These are phyloP conservation scores for Scolanthus callimorphus DNA, from an alignment of 92 coral and sea anemone genomes.

Conservation along the genomic window DNA sequence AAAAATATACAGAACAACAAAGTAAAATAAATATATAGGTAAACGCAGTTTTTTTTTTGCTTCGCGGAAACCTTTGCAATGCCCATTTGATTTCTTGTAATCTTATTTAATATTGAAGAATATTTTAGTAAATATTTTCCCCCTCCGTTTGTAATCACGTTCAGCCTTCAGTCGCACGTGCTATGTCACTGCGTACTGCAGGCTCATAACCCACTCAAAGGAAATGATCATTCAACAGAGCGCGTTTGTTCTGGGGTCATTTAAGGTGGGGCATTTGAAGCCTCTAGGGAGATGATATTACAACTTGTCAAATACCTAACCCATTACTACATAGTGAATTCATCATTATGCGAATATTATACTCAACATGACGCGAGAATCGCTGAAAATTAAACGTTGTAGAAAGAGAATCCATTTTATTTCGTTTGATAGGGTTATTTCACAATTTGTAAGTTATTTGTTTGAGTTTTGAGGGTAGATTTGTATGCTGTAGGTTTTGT, in stretches of 20 bases:
- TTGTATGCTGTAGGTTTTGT: neutral
- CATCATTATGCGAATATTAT: neutral
- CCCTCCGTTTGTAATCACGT: neutral
- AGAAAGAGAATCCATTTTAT: neutral
- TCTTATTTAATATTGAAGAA: too few relatives aligned
- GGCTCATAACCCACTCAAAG: slow-evolving; percentile 1
- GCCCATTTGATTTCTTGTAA: too few relatives aligned
- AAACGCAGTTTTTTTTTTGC: too few relatives aligned
- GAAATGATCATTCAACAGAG: slow-evolving; percentile 7
- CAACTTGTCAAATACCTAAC: slow-evolving; percentile 23
- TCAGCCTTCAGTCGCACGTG: neutral
- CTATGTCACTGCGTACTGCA: neutral
- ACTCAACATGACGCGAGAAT: too few relatives aligned
- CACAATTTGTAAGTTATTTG: neutral
- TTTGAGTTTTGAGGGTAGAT: neutral
- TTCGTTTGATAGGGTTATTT: neutral
- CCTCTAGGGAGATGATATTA: slow-evolving; percentile 5
- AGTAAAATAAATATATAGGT: too few relatives aligned
- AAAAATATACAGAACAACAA: too few relatives aligned
- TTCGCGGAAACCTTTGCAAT: too few relatives aligned
- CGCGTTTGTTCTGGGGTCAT: slow-evolving; percentile 19
- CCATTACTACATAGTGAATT: slow-evolving; percentile 4
- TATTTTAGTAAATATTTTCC: too few relatives aligned
- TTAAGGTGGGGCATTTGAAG: slow-evolving; percentile 30
- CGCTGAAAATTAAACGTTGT: too few relatives aligned